Evolutionary conservation across 2,797 vertebrate genomes (phyloP).

Genomic region (Anolis apletophallus): DNA sequence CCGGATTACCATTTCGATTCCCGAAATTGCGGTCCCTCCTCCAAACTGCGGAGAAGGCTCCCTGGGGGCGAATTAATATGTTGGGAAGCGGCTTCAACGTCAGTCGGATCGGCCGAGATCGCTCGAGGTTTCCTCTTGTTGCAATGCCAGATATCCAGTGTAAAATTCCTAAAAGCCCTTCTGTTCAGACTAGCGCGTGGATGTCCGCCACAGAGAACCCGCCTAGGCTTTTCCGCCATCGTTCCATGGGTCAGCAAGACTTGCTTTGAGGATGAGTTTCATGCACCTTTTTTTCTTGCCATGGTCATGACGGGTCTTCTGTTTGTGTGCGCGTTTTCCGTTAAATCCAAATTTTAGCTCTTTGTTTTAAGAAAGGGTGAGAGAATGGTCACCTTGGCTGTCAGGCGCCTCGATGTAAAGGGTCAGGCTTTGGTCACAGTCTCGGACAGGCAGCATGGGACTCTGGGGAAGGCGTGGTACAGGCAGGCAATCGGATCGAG

Average conservation of each 20-base stretch:
- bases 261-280: constrained; percentile 78
- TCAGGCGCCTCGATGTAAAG: constrained; percentile 73
- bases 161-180: constrained; percentile 70
- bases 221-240: constrained; percentile 74
- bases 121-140: constrained; percentile 58
- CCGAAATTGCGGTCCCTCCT: constrained; percentile 38
- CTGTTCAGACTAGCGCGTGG: constrained; percentile 71
- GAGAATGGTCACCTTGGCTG: constrained; percentile 75
- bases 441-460: constrained; percentile 75
- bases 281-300: constrained; percentile 78
- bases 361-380: constrained; percentile 77
- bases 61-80: constrained; percentile 33
- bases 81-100: constrained; percentile 54
- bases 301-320: constrained; percentile 76
- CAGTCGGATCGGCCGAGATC: constrained; percentile 53
- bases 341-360: constrained; percentile 80
- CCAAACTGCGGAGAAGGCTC: neutral
- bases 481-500: constrained; percentile 32
- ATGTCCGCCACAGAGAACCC: constrained; percentile 75
- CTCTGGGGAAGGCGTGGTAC: constrained; percentile 77
- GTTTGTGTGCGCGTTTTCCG: constrained; percentile 59
- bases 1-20: constrained; percentile 20
- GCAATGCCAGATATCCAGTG: constrained; percentile 67
- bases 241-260: constrained; percentile 75
- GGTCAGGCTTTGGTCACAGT: constrained; percentile 67